phyloP scores from a whole-genome alignment of 2,888 invertebrate genomes.

The Bellardia pandia region DNA sequence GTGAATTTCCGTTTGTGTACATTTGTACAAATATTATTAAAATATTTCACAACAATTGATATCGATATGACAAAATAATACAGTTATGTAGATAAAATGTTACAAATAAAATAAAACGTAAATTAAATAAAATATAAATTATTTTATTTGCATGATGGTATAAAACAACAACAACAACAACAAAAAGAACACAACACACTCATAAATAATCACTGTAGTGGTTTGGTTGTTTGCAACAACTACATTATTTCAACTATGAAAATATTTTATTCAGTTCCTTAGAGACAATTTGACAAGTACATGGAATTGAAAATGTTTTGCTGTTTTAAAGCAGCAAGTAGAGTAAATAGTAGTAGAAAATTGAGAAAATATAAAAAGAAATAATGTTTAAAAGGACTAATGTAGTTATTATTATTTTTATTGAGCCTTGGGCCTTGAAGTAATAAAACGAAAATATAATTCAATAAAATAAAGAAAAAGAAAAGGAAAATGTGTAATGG shows the following conservation, averaged over 20 bases:
- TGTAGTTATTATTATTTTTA: slow-evolving; percentile 16
- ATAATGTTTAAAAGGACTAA: not conserved
- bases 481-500: not conserved
- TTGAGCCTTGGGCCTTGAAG: slow-evolving; percentile 11
- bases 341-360: not conserved
- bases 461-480: not conserved
- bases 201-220: not conserved
- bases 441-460: not conserved
- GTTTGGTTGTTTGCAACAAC: not conserved
- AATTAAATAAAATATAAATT: slow-evolving; percentile 5
- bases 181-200: not conserved
- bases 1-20: not conserved
- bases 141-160: not conserved
- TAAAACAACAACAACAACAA: not conserved
- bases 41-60: not conserved
- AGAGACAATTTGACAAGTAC: slow-evolving; percentile 24
- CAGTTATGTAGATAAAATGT: not conserved
- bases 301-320: not conserved
- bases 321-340: not conserved
- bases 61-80: slow-evolving; percentile 28
- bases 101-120: not conserved
- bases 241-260: not conserved
- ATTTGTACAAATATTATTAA: slow-evolving; percentile 3
- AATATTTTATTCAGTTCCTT: slow-evolving; percentile 16
- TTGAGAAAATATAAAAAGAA: not conserved